A percentile compares a stretch with the other conserved stretches of the same genome.
phyloP scores from a whole-genome alignment of 2,797 vertebrate species.

The Chelonia mydas region DNA sequence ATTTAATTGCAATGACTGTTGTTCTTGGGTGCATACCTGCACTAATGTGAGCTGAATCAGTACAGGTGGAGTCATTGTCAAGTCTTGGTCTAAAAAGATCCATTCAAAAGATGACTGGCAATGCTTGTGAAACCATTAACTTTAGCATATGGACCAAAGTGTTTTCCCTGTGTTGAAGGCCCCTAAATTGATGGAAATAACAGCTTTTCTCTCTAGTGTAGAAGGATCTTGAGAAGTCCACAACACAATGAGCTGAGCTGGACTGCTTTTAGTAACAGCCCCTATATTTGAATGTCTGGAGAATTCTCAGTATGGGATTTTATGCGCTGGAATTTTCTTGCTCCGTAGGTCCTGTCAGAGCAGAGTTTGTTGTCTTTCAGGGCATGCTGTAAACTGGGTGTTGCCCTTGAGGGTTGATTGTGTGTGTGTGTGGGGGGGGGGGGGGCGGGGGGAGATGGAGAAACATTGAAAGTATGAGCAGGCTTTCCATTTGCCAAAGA shows the following conservation, averaged over 20 bases:
- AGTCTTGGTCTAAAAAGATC: neutral
- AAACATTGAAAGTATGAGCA: slow-evolving; percentile 31
- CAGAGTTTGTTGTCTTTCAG: neutral
- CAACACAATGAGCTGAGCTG: neutral
- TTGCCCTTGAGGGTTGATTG: slow-evolving; percentile 25
- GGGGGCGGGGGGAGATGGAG: too few species aligned
- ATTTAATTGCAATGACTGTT: neutral
- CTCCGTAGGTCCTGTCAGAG: slow-evolving; percentile 13
- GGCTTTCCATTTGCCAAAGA: slow-evolving; percentile 47
- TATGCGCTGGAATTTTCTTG: neutral
- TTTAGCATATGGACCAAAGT: neutral
- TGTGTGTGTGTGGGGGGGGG: neutral
- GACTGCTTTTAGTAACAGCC: neutral
- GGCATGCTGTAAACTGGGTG: neutral
- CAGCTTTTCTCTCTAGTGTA: neutral
- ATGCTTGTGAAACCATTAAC: neutral
- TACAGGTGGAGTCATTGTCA: neutral
- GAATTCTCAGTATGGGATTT: neutral
- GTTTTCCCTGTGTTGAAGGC: neutral
- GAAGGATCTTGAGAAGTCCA: neutral
- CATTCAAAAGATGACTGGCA: neutral
- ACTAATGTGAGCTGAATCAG: neutral
- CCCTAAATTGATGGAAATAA: neutral
- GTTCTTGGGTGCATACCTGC: neutral
- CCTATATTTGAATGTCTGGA: neutral